Base-by-base conservation (phyloP, 1,140 invertebrate species). In the Harpegnathos saltator region DNA sequence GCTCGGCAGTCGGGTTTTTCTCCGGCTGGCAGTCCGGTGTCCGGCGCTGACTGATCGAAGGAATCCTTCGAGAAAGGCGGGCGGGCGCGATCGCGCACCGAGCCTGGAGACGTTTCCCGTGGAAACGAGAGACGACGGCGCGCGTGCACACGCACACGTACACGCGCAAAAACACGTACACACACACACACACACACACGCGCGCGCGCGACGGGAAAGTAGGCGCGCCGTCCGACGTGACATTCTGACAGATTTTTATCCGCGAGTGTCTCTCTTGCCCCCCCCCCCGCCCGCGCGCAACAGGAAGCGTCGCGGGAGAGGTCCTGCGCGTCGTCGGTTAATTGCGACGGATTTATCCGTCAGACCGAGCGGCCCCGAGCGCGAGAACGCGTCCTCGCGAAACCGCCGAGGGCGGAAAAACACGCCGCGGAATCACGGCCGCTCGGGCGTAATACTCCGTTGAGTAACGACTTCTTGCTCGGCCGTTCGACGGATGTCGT, bases 1-100 rank as follows among this genome's bases (percentile, higher is more conserved):
- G 75, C 74, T 24, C 29, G 82, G 85, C 69, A 90, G 89, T 82
- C 88, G 73, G 83, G 77, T 90, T 89, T 89, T 90, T 91, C 90
- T 83, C 12, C 54, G 82, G 15, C 72, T 66, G 78, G 77, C 78
- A 72, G 86, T 72, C 80, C 83, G 58, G 78, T 83, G 83, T 69
- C 82, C 69, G 74, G 44, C 78, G 74, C 61, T 84, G 62, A 82
- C 78, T 72, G 82, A 89, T 89, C 78, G 78, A 73, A 85, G 72
- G 88, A 90, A 90, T 88, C 85, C 71, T 69, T 82, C 66, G 62
- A 19, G 72, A 73, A 48, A 66, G 83, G 48, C 69, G 72, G 11
- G 38, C 19, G n/a, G n/a, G 69, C 58, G 77, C 65, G 33, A 44
- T 44, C 15, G 62, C 33, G 52, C 62, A 17, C 63, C 14, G 48